Evolutionary conservation across 2,888 invertebrate genomes (phyloP).

Genomic region (Glaucopsyche alexis): DNA sequence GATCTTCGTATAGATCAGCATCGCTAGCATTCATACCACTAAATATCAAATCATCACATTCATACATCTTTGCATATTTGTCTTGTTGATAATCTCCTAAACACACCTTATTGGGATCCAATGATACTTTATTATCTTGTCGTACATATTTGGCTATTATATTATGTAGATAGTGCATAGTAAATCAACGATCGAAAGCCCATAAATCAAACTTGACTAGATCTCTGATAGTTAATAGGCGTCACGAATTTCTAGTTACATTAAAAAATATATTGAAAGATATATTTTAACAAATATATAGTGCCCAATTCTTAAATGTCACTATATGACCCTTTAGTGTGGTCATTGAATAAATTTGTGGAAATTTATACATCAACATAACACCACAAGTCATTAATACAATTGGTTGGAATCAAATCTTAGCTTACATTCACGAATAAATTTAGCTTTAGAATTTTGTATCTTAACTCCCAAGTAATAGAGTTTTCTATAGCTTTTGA

Average conservation of each 20-base stretch:
- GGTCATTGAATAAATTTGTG: slow-evolving; percentile 23
- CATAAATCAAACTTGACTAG: neutral
- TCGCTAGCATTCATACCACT: neutral
- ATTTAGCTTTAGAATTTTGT: slow-evolving; percentile 35
- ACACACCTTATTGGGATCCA: slow-evolving; percentile 4
- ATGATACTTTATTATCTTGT: slow-evolving; percentile 13
- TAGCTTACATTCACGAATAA: slow-evolving; percentile 24
- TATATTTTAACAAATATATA: slow-evolving; percentile 10
- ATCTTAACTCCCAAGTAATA: slow-evolving; percentile 36
- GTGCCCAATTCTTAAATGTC: slow-evolving; percentile 22
- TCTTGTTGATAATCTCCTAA: neutral
- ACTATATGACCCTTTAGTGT: slow-evolving; percentile 17
- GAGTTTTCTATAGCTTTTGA: slow-evolving; percentile 33
- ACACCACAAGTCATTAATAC: slow-evolving; percentile 20
- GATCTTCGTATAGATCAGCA: neutral
- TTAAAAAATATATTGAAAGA: slow-evolving; percentile 5
- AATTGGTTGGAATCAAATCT: slow-evolving; percentile 30
- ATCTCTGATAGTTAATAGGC: neutral
- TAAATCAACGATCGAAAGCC: slow-evolving; percentile 16
- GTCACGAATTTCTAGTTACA: slow-evolving; percentile 10
- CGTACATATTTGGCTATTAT: slow-evolving; percentile 2
- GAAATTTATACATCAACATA: slow-evolving; percentile 15
- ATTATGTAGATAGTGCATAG: neutral
- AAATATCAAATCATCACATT: neutral
- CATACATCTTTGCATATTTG: neutral